Evolutionary conservation across 2,888 invertebrate species (phyloP).

Genomic region (Himalopsyche anomala): DNA sequence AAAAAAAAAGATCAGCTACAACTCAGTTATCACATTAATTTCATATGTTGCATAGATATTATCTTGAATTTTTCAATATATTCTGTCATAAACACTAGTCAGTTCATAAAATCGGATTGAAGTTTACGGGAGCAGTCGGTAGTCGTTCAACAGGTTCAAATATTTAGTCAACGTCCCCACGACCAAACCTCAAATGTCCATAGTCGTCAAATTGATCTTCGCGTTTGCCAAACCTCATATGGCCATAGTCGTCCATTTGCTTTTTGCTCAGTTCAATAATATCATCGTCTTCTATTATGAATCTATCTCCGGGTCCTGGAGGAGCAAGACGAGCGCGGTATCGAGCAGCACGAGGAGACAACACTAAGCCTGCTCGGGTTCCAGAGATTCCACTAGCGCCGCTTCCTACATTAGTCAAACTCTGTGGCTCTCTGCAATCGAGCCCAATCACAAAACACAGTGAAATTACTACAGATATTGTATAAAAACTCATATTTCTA

Average conservation of each 20-base stretch:
- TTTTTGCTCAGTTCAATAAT: constrained; percentile 73
- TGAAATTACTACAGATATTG: constrained; percentile 46
- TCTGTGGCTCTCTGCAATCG: constrained; percentile 49
- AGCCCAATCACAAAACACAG: constrained; percentile 48
- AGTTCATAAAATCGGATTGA: constrained; percentile 64
- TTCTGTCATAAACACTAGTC: constrained; percentile 49
- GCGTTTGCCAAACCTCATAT: constrained; percentile 80
- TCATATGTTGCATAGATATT: constrained; percentile 60
- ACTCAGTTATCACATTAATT: constrained; percentile 62
- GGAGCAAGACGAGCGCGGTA: constrained; percentile 57
- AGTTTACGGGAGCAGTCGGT: constrained; percentile 25
- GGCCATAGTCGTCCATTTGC: constrained; percentile 79
- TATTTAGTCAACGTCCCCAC: constrained; percentile 72
- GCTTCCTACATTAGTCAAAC: constrained; percentile 67
- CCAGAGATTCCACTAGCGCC: constrained; percentile 67
- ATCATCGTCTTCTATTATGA: constrained; percentile 73
- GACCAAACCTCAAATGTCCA: constrained; percentile 85
- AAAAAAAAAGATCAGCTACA: constrained; percentile 71
- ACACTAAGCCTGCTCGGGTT: constrained; percentile 53
- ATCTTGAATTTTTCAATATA: constrained; percentile 39
- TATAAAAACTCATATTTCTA: constrained; percentile 54
- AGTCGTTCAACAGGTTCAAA: background rate
- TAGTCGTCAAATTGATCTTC: constrained; percentile 86
- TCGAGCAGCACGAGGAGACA: constrained; percentile 67
- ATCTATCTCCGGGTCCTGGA: constrained; percentile 67